Evolutionary conservation across 2,888 invertebrate genomes (phyloP), one percentile per base, ranked within the genome.

Genomic region (Spisula subtruncata): DNA sequence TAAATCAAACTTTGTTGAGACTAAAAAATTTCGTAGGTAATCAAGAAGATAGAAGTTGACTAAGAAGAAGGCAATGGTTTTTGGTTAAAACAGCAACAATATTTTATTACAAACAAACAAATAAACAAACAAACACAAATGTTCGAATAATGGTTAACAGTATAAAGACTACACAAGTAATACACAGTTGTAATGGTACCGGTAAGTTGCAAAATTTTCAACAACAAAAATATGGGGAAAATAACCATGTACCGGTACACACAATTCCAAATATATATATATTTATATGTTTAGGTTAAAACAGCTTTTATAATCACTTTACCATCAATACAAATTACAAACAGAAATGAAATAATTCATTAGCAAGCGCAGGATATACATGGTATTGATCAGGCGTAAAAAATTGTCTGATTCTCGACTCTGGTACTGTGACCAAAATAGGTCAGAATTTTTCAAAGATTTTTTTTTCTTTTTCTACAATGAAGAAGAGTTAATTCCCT

Each of bases 121-220:
- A n/a, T n/a, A n/a, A n/a, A n/a, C n/a, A n/a, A n/a, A n/a, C 60
- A 66, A 66, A 66, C 60, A 66, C 60, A 66, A n/a, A 66, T 66
- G 5, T 12, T 25, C 8, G 25, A 5, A 66, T 25, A 66, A n/a
- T 4, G 5, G 25, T 60, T 41, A 66, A 25, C 25, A 66, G 2
- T 66, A 25, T 25, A 25, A 8, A 66, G 60, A 1, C 25, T 66
- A 66, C 60, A 51, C 12, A 51, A 16, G 51, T 51, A 51, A 51
- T 51, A 51, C 51, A 12, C 51, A n/a, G 8, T 25, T 25, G n/a
- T 25, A 66, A 66, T 5, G 60, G 1, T 66, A 66, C 60, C 25
- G 60, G 25, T 66, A 66, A 56, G 8, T n/a, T 25, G 60, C 25
- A n/a, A 66, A 41, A 25, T 66, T 12, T 66, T 66, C 60, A 66